Evolutionary conservation across 1,140 invertebrate species (phyloP).

Genomic region (Bombus soroeensis): DNA sequence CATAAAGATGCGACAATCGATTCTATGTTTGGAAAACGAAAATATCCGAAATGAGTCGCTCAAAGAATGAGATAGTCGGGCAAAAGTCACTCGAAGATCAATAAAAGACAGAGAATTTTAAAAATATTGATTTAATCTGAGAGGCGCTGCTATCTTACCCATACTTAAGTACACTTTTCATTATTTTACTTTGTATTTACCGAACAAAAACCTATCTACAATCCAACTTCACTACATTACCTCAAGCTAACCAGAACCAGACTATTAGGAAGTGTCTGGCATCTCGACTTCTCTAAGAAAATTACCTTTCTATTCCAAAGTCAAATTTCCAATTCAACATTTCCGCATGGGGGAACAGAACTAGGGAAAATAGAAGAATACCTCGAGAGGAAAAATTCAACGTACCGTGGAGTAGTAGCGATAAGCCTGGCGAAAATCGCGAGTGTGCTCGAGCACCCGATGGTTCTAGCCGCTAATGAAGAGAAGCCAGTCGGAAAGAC

Average conservation of each 20-base stretch:
- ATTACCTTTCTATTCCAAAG: background rate
- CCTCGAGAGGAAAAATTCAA: background rate
- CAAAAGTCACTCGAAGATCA: too few species aligned
- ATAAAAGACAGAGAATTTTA: too few species aligned
- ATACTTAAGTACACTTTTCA: too few species aligned
- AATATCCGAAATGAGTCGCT: too few species aligned
- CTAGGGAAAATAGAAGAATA: background rate
- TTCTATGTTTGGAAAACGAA: too few species aligned
- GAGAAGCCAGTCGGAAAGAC: slow-evolving; percentile 13
- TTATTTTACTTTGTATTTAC: too few species aligned
- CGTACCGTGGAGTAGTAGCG: slow-evolving; percentile 6
- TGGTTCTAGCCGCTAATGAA: slow-evolving; percentile 51
- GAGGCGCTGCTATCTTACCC: too few species aligned
- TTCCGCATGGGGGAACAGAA: background rate
- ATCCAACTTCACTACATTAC: too few species aligned
- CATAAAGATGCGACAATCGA: background rate
- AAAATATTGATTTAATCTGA: too few species aligned
- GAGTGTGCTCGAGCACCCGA: slow-evolving; percentile 36
- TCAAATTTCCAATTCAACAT: background rate
- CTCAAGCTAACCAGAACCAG: background rate
- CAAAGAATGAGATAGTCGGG: too few species aligned
- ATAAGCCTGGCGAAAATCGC: slow-evolving; percentile 13
- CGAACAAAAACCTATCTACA: too few species aligned
- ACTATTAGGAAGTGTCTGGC: background rate
- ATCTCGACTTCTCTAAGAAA: background rate